A percentile compares a stretch with the other conserved stretches of the same genome.
Evolutionary conservation across 1,140 invertebrate species (phyloP).

Genomic region (Gryon sp.): DNA sequence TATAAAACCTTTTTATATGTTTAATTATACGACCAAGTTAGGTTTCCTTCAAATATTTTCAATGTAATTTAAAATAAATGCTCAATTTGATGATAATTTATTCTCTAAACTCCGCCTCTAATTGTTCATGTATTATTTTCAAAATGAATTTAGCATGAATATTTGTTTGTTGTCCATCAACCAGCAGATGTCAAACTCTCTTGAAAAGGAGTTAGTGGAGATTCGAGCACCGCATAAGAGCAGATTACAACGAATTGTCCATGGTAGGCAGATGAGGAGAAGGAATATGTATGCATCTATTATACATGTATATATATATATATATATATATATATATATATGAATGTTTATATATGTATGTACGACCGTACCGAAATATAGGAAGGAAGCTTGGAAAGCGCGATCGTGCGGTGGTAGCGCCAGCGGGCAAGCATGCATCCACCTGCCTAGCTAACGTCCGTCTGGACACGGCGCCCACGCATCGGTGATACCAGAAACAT

Average conservation of each 20-base stretch:
- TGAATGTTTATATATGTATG: too few species aligned
- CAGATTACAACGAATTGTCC: slow-evolving; percentile 42
- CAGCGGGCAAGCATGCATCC: slow-evolving; percentile 55
- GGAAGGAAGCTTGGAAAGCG: slow-evolving; percentile 55
- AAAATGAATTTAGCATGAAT: slow-evolving; percentile 15
- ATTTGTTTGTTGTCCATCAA: slow-evolving; percentile 31
- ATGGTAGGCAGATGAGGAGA: slow-evolving; percentile 20
- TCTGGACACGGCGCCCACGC: slow-evolving; percentile 52
- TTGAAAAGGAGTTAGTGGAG: slow-evolving; percentile 27
- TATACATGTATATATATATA: slow-evolving; percentile 24
- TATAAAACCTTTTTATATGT: too few species aligned
- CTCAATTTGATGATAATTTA: not conserved
- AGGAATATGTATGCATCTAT: not conserved
- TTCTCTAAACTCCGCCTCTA: not conserved
- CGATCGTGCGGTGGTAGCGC: slow-evolving; percentile 57
- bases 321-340: slow-evolving; percentile 32
- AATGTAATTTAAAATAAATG: not conserved
- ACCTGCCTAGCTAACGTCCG: slow-evolving; percentile 54
- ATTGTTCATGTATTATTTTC: slow-evolving; percentile 15
- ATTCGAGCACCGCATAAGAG: slow-evolving; percentile 13
- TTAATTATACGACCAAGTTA: too few species aligned
- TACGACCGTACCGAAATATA: slow-evolving; percentile 41
- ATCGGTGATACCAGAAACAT: slow-evolving; percentile 59
- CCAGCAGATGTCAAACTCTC: slow-evolving; percentile 28
- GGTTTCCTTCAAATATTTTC: too few species aligned